Evolutionary conservation across 37 sponge, comb jelly and placozoan species (phyloP), one percentile per base, ranked within the genome.

Genomic region (Diacarnus erythraeanus): DNA sequence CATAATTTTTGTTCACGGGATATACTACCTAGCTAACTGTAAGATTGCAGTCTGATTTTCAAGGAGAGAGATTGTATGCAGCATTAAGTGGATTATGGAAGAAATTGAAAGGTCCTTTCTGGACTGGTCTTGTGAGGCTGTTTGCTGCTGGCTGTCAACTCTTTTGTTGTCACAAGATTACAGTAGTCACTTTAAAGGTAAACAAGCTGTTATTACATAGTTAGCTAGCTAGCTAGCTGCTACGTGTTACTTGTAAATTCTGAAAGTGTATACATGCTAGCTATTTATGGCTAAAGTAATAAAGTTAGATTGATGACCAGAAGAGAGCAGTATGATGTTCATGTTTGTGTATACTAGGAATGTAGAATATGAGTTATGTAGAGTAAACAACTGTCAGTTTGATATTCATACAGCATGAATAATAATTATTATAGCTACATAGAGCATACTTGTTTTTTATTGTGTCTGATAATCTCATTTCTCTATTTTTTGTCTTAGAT

Each of bases 121-220:
- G 59, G 83, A 82, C 34, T 90, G 90, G 90, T 36, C 74, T 17
- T 54, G 51, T 5, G 65, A 72, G 33, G 85, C 84, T 25, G 90
- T 90, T 9, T 27, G 63, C 0, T 40, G 76, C 39, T 90, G 90
- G 90, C 63, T 84, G 65, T 33, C 40, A 0, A 71, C 59, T 26
- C 79, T 90, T 21, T 39, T 63, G 1, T 42, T 90, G 58, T 57
- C 80, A 43, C 47, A 34, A 9, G 77, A 90, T 71, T 90, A 90
- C 29, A 25, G 77, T n/a, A 23, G 22, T 1, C 71, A 43, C 3
- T 90, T 90, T 36, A 59, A 42, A 84, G 85, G 90, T 84, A 71
- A 36, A 15, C 12, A 20, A n/a, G n/a, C n/a, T n/a, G n/a, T n/a
- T n/a, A n/a, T n/a, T n/a, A 54, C 10, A 54, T 54, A 54, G 56